phyloP scores from a whole-genome alignment of 2,888 invertebrate species.

The Folsomia manolachei region DNA sequence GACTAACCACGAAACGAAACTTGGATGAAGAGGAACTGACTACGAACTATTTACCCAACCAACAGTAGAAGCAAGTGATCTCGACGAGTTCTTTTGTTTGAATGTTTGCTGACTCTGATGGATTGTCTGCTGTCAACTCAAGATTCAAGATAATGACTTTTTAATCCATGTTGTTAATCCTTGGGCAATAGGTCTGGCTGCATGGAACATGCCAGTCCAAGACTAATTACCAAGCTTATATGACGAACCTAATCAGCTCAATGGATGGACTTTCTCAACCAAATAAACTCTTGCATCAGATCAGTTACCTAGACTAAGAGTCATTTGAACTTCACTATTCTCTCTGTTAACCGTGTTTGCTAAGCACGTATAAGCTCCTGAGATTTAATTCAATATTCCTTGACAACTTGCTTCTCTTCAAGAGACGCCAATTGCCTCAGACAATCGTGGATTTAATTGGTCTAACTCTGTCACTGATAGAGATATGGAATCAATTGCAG shows the following conservation, averaged over 20 bases:
- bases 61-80: conserved; percentile 14
- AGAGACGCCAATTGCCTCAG: too few relatives aligned
- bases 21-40: background rate
- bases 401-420: too few relatives aligned
- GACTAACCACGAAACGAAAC: background rate
- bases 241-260: background rate
- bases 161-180: conserved; percentile 24
- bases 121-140: conserved; percentile 25
- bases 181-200: conserved; percentile 16
- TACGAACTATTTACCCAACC: background rate
- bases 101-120: conserved; percentile 25
- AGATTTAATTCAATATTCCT: too few relatives aligned
- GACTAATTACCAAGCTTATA: conserved; percentile 19
- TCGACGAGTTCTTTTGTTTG: conserved; percentile 21
- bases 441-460: too few relatives aligned
- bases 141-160: conserved; percentile 24
- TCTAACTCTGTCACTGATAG: too few relatives aligned
- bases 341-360: too few relatives aligned
- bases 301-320: background rate
- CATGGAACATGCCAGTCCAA: conserved; percentile 20
- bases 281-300: background rate
- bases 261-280: background rate
- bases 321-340: background rate
- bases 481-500: too few relatives aligned
- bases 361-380: too few relatives aligned